Conservation (phyloP, 2,888 invertebrate species). For the Meandrusa payeni region DNA sequence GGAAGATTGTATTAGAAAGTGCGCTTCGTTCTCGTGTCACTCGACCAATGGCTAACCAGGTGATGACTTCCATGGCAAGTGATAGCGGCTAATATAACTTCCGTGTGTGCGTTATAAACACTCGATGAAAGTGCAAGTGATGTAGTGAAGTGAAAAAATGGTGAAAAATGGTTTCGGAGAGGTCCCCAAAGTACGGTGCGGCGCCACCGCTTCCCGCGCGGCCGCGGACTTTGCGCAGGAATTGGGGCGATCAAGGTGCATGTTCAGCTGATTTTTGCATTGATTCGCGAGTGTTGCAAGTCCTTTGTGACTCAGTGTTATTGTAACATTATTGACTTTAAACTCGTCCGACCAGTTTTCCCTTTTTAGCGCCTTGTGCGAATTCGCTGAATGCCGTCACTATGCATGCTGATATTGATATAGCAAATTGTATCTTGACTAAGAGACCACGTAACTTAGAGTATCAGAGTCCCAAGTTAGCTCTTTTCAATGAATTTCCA, state of each 20-base stretch:
- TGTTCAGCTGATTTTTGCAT: conserved; percentile 16
- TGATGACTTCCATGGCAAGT: conserved; percentile 23
- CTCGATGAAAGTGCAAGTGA: conserved; percentile 40
- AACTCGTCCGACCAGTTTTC: conserved; percentile 24
- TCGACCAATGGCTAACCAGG: conserved; percentile 6
- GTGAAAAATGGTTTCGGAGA: conserved; percentile 75
- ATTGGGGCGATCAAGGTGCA: conserved; percentile 82
- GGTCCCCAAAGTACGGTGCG: conserved; percentile 63
- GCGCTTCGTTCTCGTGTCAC: conserved; percentile 28
- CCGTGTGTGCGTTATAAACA: conserved; percentile 31
- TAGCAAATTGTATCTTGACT: too few relatives aligned
- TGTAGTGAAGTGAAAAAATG: conserved; percentile 53
- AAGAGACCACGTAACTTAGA: too few relatives aligned
- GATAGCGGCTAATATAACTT: conserved; percentile 23
- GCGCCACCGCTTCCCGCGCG: conserved; percentile 65
- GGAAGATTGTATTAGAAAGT: conserved; percentile 27
- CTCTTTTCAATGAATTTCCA: too few relatives aligned
- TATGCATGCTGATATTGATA: conserved; percentile 3
- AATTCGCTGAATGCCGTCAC: conserved; percentile 3
- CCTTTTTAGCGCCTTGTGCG: conserved; percentile 15
- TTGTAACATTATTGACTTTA: conserved; percentile 27
- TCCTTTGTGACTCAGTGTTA: conserved; percentile 33
- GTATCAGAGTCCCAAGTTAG: too few relatives aligned
- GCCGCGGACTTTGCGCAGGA: conserved; percentile 76
- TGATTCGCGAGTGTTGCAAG: conserved; percentile 13